Percentiles rank a stretch among this genome's conserved stretches.
Evolutionary conservation across 1,140 invertebrate genomes (phyloP).

Genomic region (Brachionus calyciflorus): DNA sequence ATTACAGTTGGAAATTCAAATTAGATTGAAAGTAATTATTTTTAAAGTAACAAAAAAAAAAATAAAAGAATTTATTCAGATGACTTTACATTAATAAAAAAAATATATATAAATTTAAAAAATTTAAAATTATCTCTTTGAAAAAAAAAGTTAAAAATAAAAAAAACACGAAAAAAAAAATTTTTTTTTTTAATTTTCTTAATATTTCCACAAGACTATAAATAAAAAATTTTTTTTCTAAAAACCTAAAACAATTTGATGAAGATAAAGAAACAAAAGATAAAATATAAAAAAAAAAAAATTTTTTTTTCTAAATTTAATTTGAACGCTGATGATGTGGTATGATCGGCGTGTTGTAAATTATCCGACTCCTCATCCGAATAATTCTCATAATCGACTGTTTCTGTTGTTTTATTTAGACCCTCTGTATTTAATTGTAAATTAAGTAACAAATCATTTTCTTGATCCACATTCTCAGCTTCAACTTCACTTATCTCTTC

Average conservation of each 20-base stretch:
- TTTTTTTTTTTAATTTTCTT: no score
- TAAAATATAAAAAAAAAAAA: neutral
- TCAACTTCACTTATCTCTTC: conserved; percentile 7
- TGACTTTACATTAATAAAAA: no score
- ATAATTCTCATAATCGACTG: neutral
- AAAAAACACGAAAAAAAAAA: no score
- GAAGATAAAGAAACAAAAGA: conserved; percentile 25
- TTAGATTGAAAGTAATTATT: no score
- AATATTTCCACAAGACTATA: neutral
- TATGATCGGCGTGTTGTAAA: neutral
- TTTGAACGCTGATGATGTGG: neutral
- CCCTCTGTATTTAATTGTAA: conserved; percentile 14
- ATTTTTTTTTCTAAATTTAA: neutral
- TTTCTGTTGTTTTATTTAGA: neutral
- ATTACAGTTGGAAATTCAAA: no score
- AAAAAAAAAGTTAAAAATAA: no score
- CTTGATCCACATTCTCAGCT: neutral
- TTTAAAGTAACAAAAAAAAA: no score
- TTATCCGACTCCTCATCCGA: conserved; percentile 1
- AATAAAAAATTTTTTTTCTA: conserved; percentile 10
- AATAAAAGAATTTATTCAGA: no score
- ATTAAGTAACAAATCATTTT: conserved; percentile 3
- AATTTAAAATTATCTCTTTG: no score
- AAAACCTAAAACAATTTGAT: conserved; percentile 28
- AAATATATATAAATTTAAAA: no score